A percentile compares a stretch with the other conserved stretches of the same genome.
Conservation (phyloP, 92 coral and sea anemone genomes). For the Phenganax stokvisi region DNA sequence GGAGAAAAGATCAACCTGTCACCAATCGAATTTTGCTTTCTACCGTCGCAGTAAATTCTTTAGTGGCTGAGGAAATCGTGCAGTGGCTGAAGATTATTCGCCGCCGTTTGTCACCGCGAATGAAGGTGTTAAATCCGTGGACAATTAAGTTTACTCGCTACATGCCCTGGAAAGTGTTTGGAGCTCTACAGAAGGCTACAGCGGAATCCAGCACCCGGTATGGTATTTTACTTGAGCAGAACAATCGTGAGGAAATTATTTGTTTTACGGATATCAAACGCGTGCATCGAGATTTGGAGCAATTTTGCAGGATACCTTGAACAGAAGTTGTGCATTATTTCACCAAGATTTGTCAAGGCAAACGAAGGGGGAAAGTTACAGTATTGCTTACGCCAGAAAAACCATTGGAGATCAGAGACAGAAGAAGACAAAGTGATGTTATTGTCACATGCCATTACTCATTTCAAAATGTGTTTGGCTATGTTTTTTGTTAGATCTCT, state of each 20-base stretch:
- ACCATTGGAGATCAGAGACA: background rate
- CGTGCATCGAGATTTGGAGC: background rate
- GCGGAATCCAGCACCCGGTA: background rate
- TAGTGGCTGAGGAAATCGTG: conserved; percentile 43
- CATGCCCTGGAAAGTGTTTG: conserved; percentile 48
- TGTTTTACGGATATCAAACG: conserved; percentile 46
- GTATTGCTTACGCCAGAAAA: background rate
- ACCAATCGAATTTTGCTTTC: conserved; percentile 36
- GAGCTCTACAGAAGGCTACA: background rate
- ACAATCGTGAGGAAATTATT: background rate
- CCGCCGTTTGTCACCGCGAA: conserved; percentile 45
- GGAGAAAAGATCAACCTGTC: conserved; percentile 34
- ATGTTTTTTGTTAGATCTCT: background rate
- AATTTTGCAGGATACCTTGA: background rate
- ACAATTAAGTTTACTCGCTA: conserved; percentile 41
- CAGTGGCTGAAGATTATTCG: conserved; percentile 41
- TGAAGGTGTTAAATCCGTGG: conserved; percentile 48
- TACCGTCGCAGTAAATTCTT: conserved; percentile 27
- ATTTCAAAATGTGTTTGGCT: background rate
- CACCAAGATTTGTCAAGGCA: conserved; percentile 1
- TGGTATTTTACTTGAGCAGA: conserved; percentile 6
- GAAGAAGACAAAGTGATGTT: conserved; percentile 1
- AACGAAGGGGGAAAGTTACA: conserved; percentile 1
- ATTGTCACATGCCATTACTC: background rate
- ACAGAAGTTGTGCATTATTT: background rate